Percentiles rank a stretch among this genome's conserved stretches.
phyloP scores from a whole-genome alignment of 2,797 vertebrate species.

The Hoplostethus mediterraneus region DNA sequence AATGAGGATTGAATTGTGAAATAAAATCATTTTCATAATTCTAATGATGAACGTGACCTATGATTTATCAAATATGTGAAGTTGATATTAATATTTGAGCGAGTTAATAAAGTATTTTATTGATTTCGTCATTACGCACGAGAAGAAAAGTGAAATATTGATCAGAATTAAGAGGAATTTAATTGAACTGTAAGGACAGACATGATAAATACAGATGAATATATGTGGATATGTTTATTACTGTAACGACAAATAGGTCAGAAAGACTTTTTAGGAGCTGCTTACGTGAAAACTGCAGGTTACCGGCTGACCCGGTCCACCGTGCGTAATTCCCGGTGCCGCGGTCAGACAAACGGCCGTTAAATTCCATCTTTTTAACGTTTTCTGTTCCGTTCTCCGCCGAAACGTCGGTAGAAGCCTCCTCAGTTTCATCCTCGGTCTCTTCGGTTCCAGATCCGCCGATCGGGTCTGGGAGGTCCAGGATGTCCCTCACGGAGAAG shows the following conservation, averaged over 20 bases:
- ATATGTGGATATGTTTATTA: too few relatives aligned
- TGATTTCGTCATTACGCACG: slow-evolving; percentile 9
- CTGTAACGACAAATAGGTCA: too few relatives aligned
- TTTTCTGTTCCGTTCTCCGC: slow-evolving; percentile 72
- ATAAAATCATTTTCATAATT: not conserved
- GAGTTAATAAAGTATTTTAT: not conserved
- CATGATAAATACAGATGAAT: too few relatives aligned
- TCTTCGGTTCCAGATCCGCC: slow-evolving; percentile 86
- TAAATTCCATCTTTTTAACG: slow-evolving; percentile 81
- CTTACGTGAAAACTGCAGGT: slow-evolving; percentile 90
- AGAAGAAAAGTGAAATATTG: too few relatives aligned
- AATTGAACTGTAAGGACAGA: too few relatives aligned
- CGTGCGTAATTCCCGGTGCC: slow-evolving; percentile 85
- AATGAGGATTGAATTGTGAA: not conserved
- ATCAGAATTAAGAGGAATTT: not conserved
- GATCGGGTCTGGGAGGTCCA: slow-evolving; percentile 90
- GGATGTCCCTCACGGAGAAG: slow-evolving; percentile 94
- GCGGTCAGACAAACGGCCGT: slow-evolving; percentile 84
- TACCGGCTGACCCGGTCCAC: slow-evolving; percentile 87
- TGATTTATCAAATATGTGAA: rapidly evolving
- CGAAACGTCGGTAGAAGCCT: slow-evolving; percentile 79
- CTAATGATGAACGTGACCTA: not conserved
- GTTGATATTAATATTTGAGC: not conserved
- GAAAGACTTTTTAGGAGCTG: slow-evolving; percentile 9
- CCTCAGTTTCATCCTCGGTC: slow-evolving; percentile 86